A percentile compares a stretch with the other conserved stretches of the same genome.
These are phyloP conservation scores for Ceratoteleas bidentatus DNA, from an alignment of 1,140 invertebrate genomes.

Conservation along the genomic window DNA sequence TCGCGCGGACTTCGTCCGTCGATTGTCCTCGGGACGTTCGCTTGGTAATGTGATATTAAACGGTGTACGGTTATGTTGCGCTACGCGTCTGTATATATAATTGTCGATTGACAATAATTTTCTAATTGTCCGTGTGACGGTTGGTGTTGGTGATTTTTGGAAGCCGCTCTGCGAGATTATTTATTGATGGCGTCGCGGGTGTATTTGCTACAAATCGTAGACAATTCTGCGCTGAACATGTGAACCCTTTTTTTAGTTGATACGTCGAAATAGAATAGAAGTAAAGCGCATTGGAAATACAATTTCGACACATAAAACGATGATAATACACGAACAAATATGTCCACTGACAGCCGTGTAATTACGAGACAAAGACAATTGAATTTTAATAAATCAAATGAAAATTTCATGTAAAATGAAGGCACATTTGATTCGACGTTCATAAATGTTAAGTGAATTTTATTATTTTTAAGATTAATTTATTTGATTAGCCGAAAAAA, in stretches of 20 bases:
- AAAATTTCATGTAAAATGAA: slow-evolving; percentile 36
- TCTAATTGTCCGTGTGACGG: slow-evolving; percentile 16
- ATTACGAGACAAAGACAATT: too few species aligned
- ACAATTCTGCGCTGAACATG: too few species aligned
- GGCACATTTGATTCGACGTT: slow-evolving; percentile 27
- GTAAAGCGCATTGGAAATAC: slow-evolving; percentile 32
- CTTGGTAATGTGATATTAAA: too few species aligned
- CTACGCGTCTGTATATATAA: too few species aligned
- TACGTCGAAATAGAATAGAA: slow-evolving; percentile 19
- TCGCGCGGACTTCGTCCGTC: too few species aligned
- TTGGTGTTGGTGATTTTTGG: slow-evolving; percentile 20
- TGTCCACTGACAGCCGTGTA: slow-evolving; percentile 39
- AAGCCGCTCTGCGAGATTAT: slow-evolving; percentile 8
- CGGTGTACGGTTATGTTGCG: too few species aligned
- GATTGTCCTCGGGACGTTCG: too few species aligned
- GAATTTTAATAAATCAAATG: slow-evolving; percentile 44
- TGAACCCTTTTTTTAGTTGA: slow-evolving; percentile 16
- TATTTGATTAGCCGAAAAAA: slow-evolving; percentile 43
- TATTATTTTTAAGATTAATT: slow-evolving; percentile 49
- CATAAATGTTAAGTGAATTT: slow-evolving; percentile 35
- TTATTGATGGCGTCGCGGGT: slow-evolving; percentile 19
- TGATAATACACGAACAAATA: slow-evolving; percentile 33
- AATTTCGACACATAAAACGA: slow-evolving; percentile 34
- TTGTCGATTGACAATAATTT: slow-evolving; percentile 35
- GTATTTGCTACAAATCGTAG: slow-evolving; percentile 21